Evolutionary conservation across 2,888 invertebrate species (phyloP), one percentile per base, ranked within the genome.

Genomic region (Mesorhabditis sp.): DNA sequence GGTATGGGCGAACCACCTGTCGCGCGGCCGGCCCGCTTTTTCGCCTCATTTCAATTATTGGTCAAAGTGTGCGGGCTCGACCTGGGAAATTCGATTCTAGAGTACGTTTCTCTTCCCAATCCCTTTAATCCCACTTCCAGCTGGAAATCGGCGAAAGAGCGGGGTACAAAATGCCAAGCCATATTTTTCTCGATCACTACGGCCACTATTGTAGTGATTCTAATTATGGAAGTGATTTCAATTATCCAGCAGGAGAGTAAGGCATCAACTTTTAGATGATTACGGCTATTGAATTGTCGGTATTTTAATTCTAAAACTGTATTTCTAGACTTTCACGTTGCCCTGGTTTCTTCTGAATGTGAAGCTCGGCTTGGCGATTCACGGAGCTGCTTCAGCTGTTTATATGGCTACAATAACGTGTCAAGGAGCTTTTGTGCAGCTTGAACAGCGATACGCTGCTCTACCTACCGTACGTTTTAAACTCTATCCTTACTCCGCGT

Each of bases 381-480:
- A 50, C 58, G 58, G 58, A n/a, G 58, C n/a, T 1, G 58, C 58
- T n/a, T 50, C 58, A 50, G 58, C 58, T 50, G 2, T 10, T 13
- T 50, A 13, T n/a, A 50, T 50, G 58, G 58, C 58, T 13, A n/a
- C 2, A 13, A 13, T 50, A n/a, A 50, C 58, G 58, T 10, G 10
- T 13, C 7, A 50, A 50, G 10, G n/a, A 13, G 58, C n/a, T n/a
- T 50, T 50, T 50, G 10, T 13, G n/a, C 58, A 50, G n/a, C 58
- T 50, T 50, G 58, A 50, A n/a, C 58, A 50, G n/a, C 58, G n/a
- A n/a, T 50, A 50, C n/a, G 58, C 58, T 50, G 58, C 58, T 50
- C 58, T 50, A 13, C n/a, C 58, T 10, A 10, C n/a, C 10, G 58
- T 50, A 50, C 1, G 28, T 28, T 1, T 28, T 28, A 28, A 28